Conservation (phyloP, 2,888 invertebrate species). For the Venustoraphidia nigricollis region DNA sequence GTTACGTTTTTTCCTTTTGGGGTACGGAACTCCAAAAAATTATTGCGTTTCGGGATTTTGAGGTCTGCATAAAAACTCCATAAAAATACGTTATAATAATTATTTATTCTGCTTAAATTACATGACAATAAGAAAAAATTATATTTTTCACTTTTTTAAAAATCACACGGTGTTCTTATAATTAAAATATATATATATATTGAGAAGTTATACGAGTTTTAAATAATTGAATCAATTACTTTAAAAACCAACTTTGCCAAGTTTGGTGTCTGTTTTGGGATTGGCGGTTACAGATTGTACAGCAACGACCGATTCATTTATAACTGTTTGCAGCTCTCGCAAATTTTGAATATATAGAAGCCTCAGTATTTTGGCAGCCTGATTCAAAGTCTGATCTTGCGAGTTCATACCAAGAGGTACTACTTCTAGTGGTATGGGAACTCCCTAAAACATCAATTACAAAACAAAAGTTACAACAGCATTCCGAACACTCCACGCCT, state of each 20-base stretch:
- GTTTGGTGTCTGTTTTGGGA: constrained; percentile 87
- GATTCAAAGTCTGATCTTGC: constrained; percentile 43
- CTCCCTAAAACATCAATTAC: constrained; percentile 31
- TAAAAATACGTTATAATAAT: no score
- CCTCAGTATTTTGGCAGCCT: constrained; percentile 61
- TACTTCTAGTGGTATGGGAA: constrained; percentile 52
- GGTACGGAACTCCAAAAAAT: no score
- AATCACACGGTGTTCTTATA: no score
- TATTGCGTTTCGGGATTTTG: no score
- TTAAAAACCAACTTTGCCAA: constrained; percentile 79
- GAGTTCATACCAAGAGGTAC: constrained; percentile 49
- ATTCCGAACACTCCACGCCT: background rate
- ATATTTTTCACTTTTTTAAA: no score
- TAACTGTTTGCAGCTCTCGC: constrained; percentile 75
- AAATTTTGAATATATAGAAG: constrained; percentile 73
- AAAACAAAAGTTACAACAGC: constrained; percentile 6
- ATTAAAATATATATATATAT: no score
- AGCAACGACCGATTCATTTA: constrained; percentile 86
- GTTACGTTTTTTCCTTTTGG: no score
- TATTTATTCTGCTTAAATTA: no score
- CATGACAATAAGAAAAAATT: no score
- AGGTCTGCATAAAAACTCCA: no score
- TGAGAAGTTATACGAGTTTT: no score
- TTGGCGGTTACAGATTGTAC: constrained; percentile 89
- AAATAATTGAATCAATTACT: constrained; percentile 8